A percentile compares a stretch with the other conserved stretches of the same genome.
phyloP scores from a whole-genome alignment of 1,140 invertebrate genomes.

The Gonatopus flavifemur region DNA sequence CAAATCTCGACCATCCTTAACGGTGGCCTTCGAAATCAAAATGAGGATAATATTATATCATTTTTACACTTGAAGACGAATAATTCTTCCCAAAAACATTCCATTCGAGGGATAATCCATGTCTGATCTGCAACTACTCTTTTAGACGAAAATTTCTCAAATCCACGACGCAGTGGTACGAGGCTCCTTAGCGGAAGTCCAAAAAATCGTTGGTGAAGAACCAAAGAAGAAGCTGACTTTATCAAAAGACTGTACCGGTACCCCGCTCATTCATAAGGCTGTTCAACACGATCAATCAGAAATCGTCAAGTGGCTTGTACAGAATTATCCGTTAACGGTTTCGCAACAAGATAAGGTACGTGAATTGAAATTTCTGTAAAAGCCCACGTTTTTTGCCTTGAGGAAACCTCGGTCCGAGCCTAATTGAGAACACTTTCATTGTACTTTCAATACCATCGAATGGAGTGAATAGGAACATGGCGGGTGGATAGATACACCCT shows the following conservation, averaged over 20 bases:
- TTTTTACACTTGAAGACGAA: no score
- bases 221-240: slow-evolving; percentile 66
- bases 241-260: slow-evolving; percentile 73
- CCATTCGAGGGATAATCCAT: neutral
- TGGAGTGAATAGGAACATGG: neutral
- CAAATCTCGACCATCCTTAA: no score
- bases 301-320: slow-evolving; percentile 73
- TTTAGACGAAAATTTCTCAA: slow-evolving; percentile 66
- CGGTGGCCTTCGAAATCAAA: no score
- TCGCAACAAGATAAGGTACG: slow-evolving; percentile 76
- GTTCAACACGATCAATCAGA: slow-evolving; percentile 74
- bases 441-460: neutral
- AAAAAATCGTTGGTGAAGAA: slow-evolving; percentile 59
- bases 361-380: no score
- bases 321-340: slow-evolving; percentile 73
- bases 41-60: no score
- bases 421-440: neutral
- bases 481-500: neutral
- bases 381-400: no score
- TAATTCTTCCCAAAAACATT: neutral
- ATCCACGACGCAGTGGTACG: slow-evolving; percentile 72
- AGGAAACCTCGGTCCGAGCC: no score
- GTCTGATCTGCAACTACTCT: neutral
- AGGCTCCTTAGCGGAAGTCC: slow-evolving; percentile 67
- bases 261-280: slow-evolving; percentile 77